phyloP scores from a whole-genome alignment of 2,113 vertebrate species.

The Heterocephalus glaber region DNA sequence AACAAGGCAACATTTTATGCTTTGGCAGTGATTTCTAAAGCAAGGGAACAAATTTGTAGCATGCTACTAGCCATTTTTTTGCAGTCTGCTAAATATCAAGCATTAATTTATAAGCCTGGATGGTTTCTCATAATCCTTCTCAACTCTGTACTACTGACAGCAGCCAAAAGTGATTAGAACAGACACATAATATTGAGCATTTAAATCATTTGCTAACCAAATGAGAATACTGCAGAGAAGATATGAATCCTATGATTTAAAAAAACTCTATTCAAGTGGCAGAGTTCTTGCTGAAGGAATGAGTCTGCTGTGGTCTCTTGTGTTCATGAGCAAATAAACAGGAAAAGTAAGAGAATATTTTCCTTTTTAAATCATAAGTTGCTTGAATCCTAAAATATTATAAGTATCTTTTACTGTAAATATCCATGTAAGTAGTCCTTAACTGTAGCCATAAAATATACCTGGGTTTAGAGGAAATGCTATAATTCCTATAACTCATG shows the following conservation, averaged over 20 bases:
- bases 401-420: no score
- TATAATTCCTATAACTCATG: not conserved
- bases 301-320: not conserved
- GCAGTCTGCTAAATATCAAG: not conserved
- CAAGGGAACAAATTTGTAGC: not conserved
- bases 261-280: not conserved
- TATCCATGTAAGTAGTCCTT: not conserved
- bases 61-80: not conserved
- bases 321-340: slow-evolving; percentile 13
- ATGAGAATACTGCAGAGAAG: not conserved
- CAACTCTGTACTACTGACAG: not conserved
- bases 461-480: slow-evolving; percentile 21
- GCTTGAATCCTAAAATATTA: slow-evolving; percentile 53
- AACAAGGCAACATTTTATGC: not conserved
- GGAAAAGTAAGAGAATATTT: not conserved
- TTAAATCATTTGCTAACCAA: not conserved
- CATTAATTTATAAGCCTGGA: not conserved
- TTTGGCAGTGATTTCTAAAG: not conserved
- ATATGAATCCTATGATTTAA: not conserved
- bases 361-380: slow-evolving; percentile 5
- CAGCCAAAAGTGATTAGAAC: not conserved
- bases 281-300: not conserved
- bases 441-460: not conserved
- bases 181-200: not conserved
- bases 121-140: not conserved